Evolutionary conservation across 2,113 vertebrate genomes (phyloP), one percentile per base, ranked within the genome.

Genomic region (Tinamus guttatus): DNA sequence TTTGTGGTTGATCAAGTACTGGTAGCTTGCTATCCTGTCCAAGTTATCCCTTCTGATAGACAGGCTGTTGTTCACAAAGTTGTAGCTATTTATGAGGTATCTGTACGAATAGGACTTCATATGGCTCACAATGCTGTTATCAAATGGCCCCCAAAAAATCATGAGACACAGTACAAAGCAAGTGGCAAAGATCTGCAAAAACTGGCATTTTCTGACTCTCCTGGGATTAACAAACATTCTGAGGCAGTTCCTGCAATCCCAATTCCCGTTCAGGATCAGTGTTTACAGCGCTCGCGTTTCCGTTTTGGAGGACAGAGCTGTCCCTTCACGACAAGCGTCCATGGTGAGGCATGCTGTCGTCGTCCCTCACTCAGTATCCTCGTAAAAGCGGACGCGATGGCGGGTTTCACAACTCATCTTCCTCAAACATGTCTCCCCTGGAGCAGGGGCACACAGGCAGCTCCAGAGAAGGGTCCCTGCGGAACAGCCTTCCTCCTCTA

Each of bases 21-120:
- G 98, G 94, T 98, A 98, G 58, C 64, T 97, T 45, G 92, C 17
- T 76, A 97, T 67, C 32, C 84, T 87, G 11, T 94, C 93, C 14
- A 97, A 95, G 41, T 97, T 97, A 90, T 82, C 95, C 7, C 97
- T 98, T 45, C 95, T 94, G 24, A 99, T 17, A 41, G 97, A 97
- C 13, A 99, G 95, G 87, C 97, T 98, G 6, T 98, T 96, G 45
- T 99, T 99, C 89, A 99, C 98, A 94, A 99, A 99, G 93, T 97
- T 60, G 13, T 99, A 99, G 87, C 97, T 99, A 74, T 99, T 99
- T 86, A 99, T 95, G 92, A 99, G 96, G 98, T 99, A 99, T 97
- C 99, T 98, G 95, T 99, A 99, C 0, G 98, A 98, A 93, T 98
- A 99, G 40, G 99, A 99, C 91, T 98, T 99, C 96, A 99, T 85